These are phyloP conservation scores for Popillia japonica DNA, from an alignment of 1,140 invertebrate genomes.

Conservation along the genomic window DNA sequence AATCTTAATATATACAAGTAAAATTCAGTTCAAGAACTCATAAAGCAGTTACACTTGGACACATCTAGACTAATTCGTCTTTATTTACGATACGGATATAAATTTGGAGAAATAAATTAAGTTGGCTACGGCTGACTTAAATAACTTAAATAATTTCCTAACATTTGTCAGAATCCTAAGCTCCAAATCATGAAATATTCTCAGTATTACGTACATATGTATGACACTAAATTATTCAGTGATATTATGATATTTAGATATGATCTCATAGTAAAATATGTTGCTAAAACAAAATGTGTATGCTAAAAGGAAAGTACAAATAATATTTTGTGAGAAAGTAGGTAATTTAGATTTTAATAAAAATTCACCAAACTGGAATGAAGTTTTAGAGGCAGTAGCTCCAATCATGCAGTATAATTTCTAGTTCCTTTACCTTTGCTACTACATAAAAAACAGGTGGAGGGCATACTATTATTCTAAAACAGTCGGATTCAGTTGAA, in stretches of 20 bases:
- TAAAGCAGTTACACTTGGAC: not conserved
- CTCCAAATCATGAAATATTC: not conserved
- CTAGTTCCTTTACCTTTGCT: not conserved
- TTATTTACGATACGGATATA: slow-evolving; percentile 10
- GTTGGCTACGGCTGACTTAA: not conserved
- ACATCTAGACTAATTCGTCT: not conserved
- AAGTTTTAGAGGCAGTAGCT: not conserved
- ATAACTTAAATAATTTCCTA: not conserved
- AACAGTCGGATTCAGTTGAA: slow-evolving; percentile 51
- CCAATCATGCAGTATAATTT: not conserved
- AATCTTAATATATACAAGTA: too few species aligned
- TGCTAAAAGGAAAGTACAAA: not conserved
- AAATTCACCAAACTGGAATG: not conserved
- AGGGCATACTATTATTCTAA: slow-evolving; percentile 48
- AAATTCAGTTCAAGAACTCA: not conserved
- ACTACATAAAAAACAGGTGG: slow-evolving; percentile 48
- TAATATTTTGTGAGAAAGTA: not conserved
- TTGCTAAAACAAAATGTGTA: not conserved
- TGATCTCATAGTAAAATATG: not conserved
- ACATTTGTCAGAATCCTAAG: not conserved
- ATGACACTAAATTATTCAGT: not conserved
- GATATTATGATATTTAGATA: not conserved
- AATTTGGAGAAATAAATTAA: not conserved
- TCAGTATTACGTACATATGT: not conserved
- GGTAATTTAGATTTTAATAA: not conserved